A percentile compares a stretch with the other conserved stretches of the same genome.
Conservation (phyloP, 2,888 invertebrate species). For the Rhopalosiphum nymphaeae region DNA sequence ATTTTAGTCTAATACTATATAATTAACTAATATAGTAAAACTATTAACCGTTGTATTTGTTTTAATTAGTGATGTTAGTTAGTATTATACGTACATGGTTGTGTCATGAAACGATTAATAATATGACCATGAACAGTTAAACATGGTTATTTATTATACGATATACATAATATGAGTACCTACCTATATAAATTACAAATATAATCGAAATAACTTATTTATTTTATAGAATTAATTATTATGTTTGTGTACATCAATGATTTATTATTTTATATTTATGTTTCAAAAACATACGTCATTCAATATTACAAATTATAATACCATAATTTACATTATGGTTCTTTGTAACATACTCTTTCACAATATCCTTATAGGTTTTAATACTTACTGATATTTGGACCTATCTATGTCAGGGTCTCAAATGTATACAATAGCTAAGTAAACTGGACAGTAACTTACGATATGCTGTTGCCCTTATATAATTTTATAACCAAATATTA, state of each 20-base stretch:
- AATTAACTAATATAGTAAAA: neutral
- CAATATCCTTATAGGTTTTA: neutral
- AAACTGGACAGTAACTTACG: neutral
- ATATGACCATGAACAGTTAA: neutral
- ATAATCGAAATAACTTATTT: neutral
- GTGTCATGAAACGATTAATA: neutral
- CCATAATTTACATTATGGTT: neutral
- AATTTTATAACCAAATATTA: neutral
- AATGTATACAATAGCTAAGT: neutral
- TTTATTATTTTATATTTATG: neutral
- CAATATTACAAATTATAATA: neutral
- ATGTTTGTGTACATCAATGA: neutral
- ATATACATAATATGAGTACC: neutral
- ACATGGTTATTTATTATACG: neutral
- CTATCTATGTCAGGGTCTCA: neutral
- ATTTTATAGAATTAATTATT: neutral
- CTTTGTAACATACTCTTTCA: neutral
- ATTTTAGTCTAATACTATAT: neutral
- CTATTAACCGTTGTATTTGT: neutral
- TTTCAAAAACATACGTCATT: neutral
- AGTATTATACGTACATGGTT: neutral
- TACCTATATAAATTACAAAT: neutral
- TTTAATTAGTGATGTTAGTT: neutral
- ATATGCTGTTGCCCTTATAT: neutral
- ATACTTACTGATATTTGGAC: neutral